Conservation (phyloP, 2,797 vertebrate genomes). For the Galago senegalensis region DNA sequence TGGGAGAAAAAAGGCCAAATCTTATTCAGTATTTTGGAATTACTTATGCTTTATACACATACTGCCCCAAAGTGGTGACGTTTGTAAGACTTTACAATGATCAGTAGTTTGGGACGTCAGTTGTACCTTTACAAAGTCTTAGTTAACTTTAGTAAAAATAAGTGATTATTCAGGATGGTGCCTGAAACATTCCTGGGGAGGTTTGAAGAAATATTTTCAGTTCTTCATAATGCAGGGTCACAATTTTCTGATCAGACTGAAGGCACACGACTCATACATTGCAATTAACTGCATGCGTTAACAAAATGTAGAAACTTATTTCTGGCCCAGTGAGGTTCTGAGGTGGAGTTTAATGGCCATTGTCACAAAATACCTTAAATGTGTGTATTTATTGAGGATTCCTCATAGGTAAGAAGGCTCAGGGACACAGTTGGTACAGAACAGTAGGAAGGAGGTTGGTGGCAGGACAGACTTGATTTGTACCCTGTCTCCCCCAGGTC, state of each 20-base stretch:
- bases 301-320: constrained; percentile 29
- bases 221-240: constrained; percentile 10
- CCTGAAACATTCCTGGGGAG: constrained; percentile 3
- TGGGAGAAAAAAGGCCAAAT: neutral
- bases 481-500: neutral
- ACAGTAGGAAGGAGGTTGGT: neutral
- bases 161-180: constrained; percentile 45
- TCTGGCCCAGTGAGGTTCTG: neutral
- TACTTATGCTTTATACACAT: neutral
- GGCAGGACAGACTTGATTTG: neutral
- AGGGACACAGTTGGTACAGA: neutral
- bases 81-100: neutral
- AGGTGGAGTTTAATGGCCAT: neutral
- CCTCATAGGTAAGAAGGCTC: neutral
- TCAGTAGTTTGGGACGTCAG: neutral
- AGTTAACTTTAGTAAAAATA: constrained; percentile 11
- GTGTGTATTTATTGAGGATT: neutral
- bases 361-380: neutral
- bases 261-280: neutral
- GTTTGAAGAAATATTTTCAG: constrained; percentile 20
- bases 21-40: constrained; percentile 47
- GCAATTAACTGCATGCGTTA: neutral
- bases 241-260: constrained; percentile 19
- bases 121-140: neutral
- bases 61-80: neutral